Conservation (phyloP, 92 coral and sea anemone genomes). For the Heliopora coerulea region DNA sequence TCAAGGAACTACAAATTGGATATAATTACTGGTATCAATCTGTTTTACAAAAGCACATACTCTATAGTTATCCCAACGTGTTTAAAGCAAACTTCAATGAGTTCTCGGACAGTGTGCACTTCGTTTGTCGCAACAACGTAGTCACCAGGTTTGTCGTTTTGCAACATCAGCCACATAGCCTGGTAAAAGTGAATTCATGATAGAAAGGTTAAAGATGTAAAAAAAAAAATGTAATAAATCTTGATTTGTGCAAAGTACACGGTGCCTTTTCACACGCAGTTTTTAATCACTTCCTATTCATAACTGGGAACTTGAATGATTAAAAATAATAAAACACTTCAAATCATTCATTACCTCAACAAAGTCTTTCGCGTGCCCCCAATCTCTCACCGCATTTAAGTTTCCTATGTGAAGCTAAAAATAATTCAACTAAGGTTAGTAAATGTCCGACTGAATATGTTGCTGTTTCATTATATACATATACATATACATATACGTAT, state of each 20-base stretch:
- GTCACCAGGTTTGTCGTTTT: slow-evolving; percentile 85
- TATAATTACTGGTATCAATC: neutral
- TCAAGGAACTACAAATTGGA: no score
- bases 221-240: no score
- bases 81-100: slow-evolving; percentile 73
- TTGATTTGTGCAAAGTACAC: no score
- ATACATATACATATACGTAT: no score
- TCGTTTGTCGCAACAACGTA: slow-evolving; percentile 96
- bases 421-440: neutral
- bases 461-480: no score
- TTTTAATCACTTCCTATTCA: no score
- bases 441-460: no score
- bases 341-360: slow-evolving; percentile 88
- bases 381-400: slow-evolving; percentile 81
- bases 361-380: slow-evolving; percentile 97
- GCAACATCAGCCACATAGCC: slow-evolving; percentile 98
- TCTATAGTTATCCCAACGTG: slow-evolving; percentile 69
- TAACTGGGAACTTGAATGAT: no score
- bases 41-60: slow-evolving; percentile 61
- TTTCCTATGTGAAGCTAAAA: slow-evolving; percentile 83
- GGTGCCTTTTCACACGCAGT: no score
- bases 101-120: slow-evolving; percentile 92
- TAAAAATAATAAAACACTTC: no score
- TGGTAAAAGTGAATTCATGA: slow-evolving; percentile 3
- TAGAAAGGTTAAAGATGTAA: neutral